A percentile compares a stretch with the other conserved stretches of the same genome.
Evolutionary conservation across 1,140 invertebrate genomes (phyloP).

Genomic region (Nomia melanderi): DNA sequence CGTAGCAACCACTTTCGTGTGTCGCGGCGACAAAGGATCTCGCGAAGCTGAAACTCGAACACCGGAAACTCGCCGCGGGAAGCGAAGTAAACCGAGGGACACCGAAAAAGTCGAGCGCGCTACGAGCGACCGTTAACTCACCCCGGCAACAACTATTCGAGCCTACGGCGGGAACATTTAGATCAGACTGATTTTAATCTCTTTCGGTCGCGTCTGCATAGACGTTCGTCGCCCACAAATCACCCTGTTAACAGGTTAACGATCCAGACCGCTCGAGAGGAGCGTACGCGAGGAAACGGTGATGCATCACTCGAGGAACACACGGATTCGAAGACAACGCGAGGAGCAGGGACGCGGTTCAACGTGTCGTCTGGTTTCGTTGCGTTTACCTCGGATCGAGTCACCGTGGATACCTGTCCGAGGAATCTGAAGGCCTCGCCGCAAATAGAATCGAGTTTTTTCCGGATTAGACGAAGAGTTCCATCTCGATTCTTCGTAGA

Average conservation of each 20-base stretch:
- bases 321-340: neutral
- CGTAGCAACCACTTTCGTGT: slow-evolving; percentile 25
- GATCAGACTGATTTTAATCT: neutral
- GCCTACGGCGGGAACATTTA: too few species aligned
- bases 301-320: neutral
- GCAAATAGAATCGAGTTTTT: slow-evolving; percentile 47
- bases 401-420: slow-evolving; percentile 16
- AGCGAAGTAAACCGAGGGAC: too few species aligned
- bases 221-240: too few species aligned
- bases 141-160: too few species aligned
- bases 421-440: slow-evolving; percentile 41
- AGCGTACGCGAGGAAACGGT: too few species aligned
- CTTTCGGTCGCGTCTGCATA: neutral
- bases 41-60: slow-evolving; percentile 12
- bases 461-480: slow-evolving; percentile 38
- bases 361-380: slow-evolving; percentile 1
- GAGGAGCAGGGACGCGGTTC: neutral
- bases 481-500: slow-evolving; percentile 48
- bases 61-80: too few species aligned
- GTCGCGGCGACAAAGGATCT: slow-evolving; percentile 2
- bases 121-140: too few species aligned
- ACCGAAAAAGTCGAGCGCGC: neutral
- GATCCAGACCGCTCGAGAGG: too few species aligned
- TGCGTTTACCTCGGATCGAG: slow-evolving; percentile 34
- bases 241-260: too few species aligned